These are phyloP conservation scores for Crepidodera aurea DNA, from an alignment of 2,888 invertebrate genomes.

Conservation along the genomic window DNA sequence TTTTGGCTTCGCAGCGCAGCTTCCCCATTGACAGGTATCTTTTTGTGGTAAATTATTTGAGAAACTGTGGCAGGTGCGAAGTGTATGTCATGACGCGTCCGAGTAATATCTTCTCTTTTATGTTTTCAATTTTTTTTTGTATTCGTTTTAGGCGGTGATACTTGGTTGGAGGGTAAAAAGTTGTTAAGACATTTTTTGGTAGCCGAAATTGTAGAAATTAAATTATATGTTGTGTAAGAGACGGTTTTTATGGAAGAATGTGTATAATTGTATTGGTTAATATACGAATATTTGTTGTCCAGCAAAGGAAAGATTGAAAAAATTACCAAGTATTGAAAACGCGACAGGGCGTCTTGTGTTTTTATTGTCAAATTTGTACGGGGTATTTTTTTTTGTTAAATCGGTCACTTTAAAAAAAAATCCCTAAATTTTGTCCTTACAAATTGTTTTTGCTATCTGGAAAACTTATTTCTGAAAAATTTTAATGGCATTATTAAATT, in stretches of 20 bases:
- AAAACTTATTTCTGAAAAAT: too few relatives aligned
- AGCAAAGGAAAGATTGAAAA: too few relatives aligned
- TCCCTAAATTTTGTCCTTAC: too few relatives aligned
- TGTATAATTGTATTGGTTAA: too few relatives aligned
- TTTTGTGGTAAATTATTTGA: constrained; percentile 58
- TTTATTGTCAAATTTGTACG: too few relatives aligned
- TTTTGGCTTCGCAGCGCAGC: constrained; percentile 45
- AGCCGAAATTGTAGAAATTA: background rate
- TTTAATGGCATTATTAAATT: too few relatives aligned
- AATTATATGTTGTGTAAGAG: background rate
- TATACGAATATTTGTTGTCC: too few relatives aligned
- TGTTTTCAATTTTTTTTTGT: constrained; percentile 15
- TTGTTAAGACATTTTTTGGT: background rate
- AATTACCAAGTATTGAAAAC: too few relatives aligned
- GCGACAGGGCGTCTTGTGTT: too few relatives aligned
- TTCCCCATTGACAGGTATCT: constrained; percentile 57
- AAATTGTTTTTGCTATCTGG: too few relatives aligned
- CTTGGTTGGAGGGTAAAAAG: background rate
- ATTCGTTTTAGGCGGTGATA: background rate
- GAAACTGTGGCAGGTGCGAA: constrained; percentile 59
- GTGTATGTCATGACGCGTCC: constrained; percentile 42
- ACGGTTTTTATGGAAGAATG: background rate
- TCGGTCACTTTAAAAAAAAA: too few relatives aligned
- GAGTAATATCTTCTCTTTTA: constrained; percentile 9
- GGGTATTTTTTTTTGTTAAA: too few relatives aligned